Conservation (phyloP, 2,797 vertebrate species). For the Neosalanx taihuensis region DNA sequence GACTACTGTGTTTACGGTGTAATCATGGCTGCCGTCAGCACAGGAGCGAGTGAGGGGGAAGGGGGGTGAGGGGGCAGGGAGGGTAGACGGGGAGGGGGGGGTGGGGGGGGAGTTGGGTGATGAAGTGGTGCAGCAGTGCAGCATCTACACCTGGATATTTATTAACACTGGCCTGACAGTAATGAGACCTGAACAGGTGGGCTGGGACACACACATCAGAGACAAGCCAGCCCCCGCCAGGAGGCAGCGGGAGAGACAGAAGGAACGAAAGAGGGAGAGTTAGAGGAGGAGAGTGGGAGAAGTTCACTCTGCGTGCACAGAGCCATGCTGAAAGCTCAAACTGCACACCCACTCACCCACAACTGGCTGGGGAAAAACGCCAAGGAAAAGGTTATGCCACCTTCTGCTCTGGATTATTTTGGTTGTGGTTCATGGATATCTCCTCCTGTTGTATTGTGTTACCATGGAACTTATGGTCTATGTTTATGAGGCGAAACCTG, state of each 20-base stretch:
- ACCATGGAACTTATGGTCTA: not conserved
- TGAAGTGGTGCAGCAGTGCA: conserved; percentile 69
- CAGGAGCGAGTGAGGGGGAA: conserved; percentile 60
- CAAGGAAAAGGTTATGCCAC: not conserved
- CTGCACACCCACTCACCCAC: conserved; percentile 59
- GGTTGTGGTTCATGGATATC: not conserved
- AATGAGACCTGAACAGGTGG: conserved; percentile 82
- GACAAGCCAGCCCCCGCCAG: conserved; percentile 67
- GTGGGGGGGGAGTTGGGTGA: conserved; percentile 67
- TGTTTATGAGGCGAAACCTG: no score
- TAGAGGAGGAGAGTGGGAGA: conserved; percentile 61
- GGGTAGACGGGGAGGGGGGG: conserved; percentile 1
- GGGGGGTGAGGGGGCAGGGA: conserved; percentile 27
- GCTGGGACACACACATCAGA: conserved; percentile 75
- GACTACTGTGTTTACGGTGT: conserved; percentile 81
- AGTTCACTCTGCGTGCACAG: conserved; percentile 66
- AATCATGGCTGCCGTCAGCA: conserved; percentile 80
- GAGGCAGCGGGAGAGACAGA: conserved; percentile 64
- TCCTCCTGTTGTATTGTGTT: not conserved
- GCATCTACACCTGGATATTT: conserved; percentile 81
- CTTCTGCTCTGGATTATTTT: not conserved
- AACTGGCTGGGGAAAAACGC: conserved; percentile 37
- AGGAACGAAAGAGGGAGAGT: conserved; percentile 27
- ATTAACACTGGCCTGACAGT: conserved; percentile 81
- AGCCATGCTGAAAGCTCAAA: conserved; percentile 48